phyloP scores from a whole-genome alignment of 2,113 vertebrate genomes.

The Manacus vitellinus region DNA sequence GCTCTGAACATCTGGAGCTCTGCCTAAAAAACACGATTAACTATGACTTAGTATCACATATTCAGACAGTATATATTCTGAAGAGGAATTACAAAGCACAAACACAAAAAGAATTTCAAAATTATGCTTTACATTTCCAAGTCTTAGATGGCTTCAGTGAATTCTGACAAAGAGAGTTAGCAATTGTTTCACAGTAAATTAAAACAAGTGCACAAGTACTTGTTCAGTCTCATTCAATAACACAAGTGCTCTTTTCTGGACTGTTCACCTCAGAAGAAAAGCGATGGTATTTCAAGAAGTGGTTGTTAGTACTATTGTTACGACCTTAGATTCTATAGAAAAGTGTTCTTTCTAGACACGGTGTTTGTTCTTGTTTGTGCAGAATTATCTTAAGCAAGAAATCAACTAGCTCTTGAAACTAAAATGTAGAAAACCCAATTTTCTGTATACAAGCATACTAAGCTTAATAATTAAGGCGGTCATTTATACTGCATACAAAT shows the following conservation, averaged over 20 bases:
- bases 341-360: not conserved
- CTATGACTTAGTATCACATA: not conserved
- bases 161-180: not conserved
- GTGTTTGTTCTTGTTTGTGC: not conserved
- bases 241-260: not conserved
- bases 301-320: not conserved
- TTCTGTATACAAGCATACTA: not conserved
- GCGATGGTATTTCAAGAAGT: not conserved
- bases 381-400: not conserved
- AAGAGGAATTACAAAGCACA: not conserved
- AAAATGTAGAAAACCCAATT: not conserved
- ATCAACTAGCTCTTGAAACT: not conserved
- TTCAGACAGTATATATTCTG: not conserved
- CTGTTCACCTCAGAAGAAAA: not conserved
- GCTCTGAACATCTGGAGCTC: slow-evolving; percentile 94
- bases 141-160: not conserved
- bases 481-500: not conserved
- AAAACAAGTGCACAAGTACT: not conserved
- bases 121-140: not conserved
- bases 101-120: not conserved
- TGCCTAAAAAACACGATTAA: slow-evolving; percentile 68
- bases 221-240: not conserved
- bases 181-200: not conserved
- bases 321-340: not conserved
- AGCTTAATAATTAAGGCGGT: not conserved